Evolutionary conservation across 2,113 vertebrate genomes (phyloP).

Genomic region (Onychostruthus taczanowskii): DNA sequence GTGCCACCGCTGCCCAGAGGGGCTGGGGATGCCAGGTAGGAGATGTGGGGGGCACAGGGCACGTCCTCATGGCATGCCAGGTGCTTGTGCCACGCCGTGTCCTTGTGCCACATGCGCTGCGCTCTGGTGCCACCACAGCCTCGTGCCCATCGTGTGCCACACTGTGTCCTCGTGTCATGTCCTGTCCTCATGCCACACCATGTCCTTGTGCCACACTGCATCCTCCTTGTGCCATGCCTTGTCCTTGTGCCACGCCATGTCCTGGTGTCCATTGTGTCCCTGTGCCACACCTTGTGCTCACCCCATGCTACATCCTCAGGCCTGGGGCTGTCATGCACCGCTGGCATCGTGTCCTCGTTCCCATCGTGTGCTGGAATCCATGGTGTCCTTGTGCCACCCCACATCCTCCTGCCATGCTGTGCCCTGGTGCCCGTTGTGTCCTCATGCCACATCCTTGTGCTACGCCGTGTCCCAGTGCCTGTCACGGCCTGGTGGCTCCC

Average conservation of each 20-base stretch:
- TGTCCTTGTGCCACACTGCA: fast-evolving
- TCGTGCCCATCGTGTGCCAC: fast-evolving
- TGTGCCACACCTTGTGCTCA: too few relatives aligned
- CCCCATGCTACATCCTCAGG: neutral
- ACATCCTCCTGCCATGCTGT: fast-evolving
- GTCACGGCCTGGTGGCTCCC: neutral
- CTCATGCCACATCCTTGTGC: fast-evolving
- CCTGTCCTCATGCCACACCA: fast-evolving
- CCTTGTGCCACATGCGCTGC: fast-evolving
- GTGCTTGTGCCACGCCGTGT: fast-evolving
- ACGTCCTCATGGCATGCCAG: fast-evolving
- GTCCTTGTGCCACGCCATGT: neutral
- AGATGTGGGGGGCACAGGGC: neutral
- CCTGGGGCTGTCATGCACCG: fast-evolving
- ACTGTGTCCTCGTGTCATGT: fast-evolving
- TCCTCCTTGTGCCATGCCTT: fast-evolving
- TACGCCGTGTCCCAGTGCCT: fast-evolving
- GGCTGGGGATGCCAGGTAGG: neutral
- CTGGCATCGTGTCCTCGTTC: fast-evolving
- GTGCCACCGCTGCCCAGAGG: fast-evolving
- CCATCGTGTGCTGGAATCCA: fast-evolving
- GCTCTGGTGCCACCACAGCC: fast-evolving
- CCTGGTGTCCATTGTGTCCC: neutral
- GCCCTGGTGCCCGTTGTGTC: neutral
- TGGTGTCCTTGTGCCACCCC: neutral